A percentile compares a stretch with the other conserved stretches of the same genome.
These are phyloP conservation scores for Indicator indicator DNA, from an alignment of 2,113 vertebrate genomes.

Conservation along the genomic window DNA sequence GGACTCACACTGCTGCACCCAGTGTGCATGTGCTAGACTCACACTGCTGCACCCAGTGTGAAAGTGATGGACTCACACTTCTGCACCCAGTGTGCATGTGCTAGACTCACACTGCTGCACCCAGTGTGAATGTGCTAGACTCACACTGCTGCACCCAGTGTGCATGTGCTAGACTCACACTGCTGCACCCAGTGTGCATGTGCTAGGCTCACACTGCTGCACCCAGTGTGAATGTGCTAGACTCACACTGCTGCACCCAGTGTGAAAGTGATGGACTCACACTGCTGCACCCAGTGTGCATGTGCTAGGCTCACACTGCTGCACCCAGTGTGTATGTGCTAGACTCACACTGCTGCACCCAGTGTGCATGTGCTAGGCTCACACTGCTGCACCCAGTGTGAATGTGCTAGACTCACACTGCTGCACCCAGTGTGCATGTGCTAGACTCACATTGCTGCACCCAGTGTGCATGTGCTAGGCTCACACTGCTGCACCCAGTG, in stretches of 20 bases:
- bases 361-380: neutral
- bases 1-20: accelerated
- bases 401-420: no score
- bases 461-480: accelerated
- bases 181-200: accelerated
- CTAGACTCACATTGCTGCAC: no score
- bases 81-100: accelerated
- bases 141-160: accelerated
- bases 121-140: accelerated
- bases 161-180: neutral
- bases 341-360: accelerated
- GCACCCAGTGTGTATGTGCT: accelerated
- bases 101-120: no score
- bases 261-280: neutral
- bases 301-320: accelerated
- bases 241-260: accelerated
- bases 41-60: accelerated
- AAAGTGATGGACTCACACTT: accelerated
- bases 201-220: accelerated
- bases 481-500: accelerated
- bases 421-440: accelerated
- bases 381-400: accelerated
- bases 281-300: accelerated
- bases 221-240: accelerated
- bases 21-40: neutral